A percentile compares a stretch with the other conserved stretches of the same genome.
Evolutionary conservation across 2,797 vertebrate genomes (phyloP).

Genomic region (Urophycis tenuis): DNA sequence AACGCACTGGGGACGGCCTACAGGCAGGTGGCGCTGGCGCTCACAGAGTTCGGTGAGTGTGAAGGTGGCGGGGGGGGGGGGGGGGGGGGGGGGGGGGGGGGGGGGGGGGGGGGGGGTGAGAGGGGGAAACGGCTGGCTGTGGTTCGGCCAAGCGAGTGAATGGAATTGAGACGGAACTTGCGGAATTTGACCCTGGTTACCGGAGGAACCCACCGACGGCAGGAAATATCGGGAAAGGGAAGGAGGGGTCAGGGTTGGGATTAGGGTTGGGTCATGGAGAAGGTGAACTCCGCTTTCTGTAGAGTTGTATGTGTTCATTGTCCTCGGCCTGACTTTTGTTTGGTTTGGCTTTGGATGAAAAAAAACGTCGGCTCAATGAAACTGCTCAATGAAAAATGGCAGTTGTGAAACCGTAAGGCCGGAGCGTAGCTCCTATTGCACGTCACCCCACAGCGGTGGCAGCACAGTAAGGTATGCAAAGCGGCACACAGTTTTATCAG

Average conservation of each 20-base stretch:
- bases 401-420: neutral
- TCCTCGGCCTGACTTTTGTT: neutral
- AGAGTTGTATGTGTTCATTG: neutral
- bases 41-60: constrained; percentile 74
- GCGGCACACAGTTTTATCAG: too few relatives aligned
- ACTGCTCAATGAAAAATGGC: neutral
- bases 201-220: too few relatives aligned
- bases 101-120: too few relatives aligned
- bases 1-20: constrained; percentile 68
- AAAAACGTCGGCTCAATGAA: neutral
- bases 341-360: neutral
- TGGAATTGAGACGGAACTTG: too few relatives aligned
- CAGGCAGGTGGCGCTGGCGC: constrained; percentile 55
- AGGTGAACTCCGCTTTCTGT: neutral
- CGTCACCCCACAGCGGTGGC: neutral
- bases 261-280: neutral
- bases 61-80: neutral
- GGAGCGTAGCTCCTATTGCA: neutral
- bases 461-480: neutral
- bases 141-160: neutral
- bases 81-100: neutral
- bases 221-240: neutral
- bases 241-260: neutral
- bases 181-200: neutral
- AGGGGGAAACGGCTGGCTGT: neutral